A percentile compares a stretch with the other conserved stretches of the same genome.
phyloP scores from a whole-genome alignment of 2,888 invertebrate genomes.

The Lasioglossum oenotherae region DNA sequence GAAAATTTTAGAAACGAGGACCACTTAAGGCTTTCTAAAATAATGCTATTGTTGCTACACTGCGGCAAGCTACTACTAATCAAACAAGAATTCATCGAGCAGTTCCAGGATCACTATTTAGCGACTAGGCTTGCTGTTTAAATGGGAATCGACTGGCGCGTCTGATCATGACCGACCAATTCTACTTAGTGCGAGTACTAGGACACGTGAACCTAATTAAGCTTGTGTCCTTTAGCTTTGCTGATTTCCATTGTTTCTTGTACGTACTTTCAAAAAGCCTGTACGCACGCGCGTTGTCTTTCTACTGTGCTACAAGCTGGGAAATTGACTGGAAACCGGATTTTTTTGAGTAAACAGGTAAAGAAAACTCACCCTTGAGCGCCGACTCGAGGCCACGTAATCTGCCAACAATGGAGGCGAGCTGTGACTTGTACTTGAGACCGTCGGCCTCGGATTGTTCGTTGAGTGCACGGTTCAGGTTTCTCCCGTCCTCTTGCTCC shows the following conservation, averaged over 20 bases:
- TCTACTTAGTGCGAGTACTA: background rate
- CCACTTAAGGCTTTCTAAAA: no score
- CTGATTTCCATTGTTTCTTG: background rate
- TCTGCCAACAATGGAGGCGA: conserved; percentile 90
- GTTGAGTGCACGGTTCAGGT: conserved; percentile 86
- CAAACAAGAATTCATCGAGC: background rate
- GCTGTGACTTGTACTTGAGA: conserved; percentile 88
- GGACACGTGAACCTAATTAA: background rate
- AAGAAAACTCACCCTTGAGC: conserved; percentile 87
- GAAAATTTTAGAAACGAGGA: no score
- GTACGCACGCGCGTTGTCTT: background rate
- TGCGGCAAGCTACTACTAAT: background rate
- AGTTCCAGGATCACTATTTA: background rate
- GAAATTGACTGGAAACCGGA: background rate
- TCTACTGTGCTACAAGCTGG: background rate
- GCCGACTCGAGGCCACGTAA: conserved; percentile 92
- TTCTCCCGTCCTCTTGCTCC: conserved; percentile 86
- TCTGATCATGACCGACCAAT: background rate
- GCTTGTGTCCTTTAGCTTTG: background rate
- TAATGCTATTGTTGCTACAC: background rate
- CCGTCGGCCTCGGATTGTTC: conserved; percentile 89
- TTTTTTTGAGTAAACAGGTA: background rate
- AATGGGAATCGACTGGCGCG: background rate
- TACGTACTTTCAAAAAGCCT: background rate
- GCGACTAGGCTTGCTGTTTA: background rate